Evolutionary conservation across 1,140 invertebrate species (phyloP).

Genomic region (Saccostrea cuccullata): DNA sequence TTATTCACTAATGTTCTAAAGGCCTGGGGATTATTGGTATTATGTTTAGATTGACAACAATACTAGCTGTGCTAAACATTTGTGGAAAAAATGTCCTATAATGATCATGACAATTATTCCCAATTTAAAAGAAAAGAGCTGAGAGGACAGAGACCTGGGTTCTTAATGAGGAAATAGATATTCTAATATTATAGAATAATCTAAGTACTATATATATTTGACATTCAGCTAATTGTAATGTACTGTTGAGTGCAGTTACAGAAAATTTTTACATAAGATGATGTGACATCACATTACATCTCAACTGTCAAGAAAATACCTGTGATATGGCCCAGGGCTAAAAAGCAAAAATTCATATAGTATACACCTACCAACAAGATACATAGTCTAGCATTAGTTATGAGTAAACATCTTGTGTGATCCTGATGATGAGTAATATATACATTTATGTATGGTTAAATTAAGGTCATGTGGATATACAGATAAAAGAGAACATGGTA

Average conservation of each 20-base stretch:
- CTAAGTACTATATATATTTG: too few species aligned
- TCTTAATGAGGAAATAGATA: too few species aligned
- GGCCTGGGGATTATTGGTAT: too few species aligned
- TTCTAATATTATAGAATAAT: too few species aligned
- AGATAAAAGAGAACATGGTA: conserved; percentile 7
- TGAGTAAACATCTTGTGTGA: neutral
- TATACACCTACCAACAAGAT: neutral
- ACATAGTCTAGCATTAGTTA: neutral
- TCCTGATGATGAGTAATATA: neutral
- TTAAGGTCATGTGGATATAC: neutral
- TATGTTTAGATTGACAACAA: too few species aligned
- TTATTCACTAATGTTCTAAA: too few species aligned
- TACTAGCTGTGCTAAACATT: too few species aligned
- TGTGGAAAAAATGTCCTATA: too few species aligned
- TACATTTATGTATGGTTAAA: neutral
- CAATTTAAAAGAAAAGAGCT: too few species aligned
- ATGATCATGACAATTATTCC: too few species aligned
- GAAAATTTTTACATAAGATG: neutral
- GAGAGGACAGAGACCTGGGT: too few species aligned
- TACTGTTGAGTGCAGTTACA: neutral
- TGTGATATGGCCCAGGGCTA: neutral
- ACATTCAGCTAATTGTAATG: too few species aligned
- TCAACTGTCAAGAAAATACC: neutral
- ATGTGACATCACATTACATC: neutral
- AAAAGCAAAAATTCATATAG: neutral